These are phyloP conservation scores for Macropis europaea DNA, from an alignment of 2,888 invertebrate species.

Conservation along the genomic window DNA sequence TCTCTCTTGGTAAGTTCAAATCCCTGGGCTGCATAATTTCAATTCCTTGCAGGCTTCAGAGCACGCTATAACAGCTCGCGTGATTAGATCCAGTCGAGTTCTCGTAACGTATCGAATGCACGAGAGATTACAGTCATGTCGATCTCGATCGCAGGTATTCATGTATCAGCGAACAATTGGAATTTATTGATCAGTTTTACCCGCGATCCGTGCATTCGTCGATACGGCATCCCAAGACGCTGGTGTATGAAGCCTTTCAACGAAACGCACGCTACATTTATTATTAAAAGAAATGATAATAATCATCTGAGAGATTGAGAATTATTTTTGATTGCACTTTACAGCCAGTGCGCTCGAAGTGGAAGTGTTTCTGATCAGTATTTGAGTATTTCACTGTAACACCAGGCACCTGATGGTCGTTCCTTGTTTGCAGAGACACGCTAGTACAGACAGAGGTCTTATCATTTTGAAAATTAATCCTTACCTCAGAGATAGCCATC, in stretches of 20 bases:
- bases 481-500: too few relatives aligned
- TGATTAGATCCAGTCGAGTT: conserved; percentile 56
- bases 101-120: conserved; percentile 45
- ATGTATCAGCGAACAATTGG: conserved; percentile 13
- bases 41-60: conserved; percentile 50
- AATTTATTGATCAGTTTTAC: conserved; percentile 24
- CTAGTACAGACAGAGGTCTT: too few relatives aligned
- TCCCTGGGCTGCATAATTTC: conserved; percentile 52
- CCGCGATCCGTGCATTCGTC: neutral
- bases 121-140: conserved; percentile 44
- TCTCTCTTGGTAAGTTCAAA: conserved; percentile 76
- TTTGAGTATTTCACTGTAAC: too few relatives aligned
- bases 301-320: too few relatives aligned
- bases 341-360: too few relatives aligned
- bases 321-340: too few relatives aligned
- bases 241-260: neutral
- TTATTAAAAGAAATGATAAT: too few relatives aligned
- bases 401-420: too few relatives aligned
- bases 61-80: conserved; percentile 38
- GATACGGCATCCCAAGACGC: neutral
- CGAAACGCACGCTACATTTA: too few relatives aligned
- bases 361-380: too few relatives aligned
- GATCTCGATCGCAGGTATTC: conserved; percentile 44
- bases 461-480: too few relatives aligned
- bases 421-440: too few relatives aligned